Percentiles rank a stretch among this genome's conserved stretches.
phyloP scores from a whole-genome alignment of 2,797 vertebrate species.

The Salmo trutta region DNA sequence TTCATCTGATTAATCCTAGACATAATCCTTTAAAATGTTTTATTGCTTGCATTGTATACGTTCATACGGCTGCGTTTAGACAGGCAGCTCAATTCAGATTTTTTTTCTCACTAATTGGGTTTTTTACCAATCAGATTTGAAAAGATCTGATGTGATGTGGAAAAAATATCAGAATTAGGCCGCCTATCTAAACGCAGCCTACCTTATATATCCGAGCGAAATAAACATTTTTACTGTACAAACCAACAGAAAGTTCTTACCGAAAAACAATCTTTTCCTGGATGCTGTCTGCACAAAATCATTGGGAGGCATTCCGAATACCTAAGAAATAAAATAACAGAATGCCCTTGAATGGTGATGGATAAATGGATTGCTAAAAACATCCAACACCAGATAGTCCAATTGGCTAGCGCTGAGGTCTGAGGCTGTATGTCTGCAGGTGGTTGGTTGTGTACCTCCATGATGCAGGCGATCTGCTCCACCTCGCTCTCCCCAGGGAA shows the following conservation, averaged over 20 bases:
- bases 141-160: too few relatives aligned
- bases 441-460: slow-evolving; percentile 81
- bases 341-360: background rate
- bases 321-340: slow-evolving; percentile 69
- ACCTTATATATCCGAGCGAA: background rate
- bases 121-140: too few relatives aligned
- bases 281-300: slow-evolving; percentile 88
- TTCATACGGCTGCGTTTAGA: too few relatives aligned
- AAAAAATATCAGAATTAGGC: too few relatives aligned
- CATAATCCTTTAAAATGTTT: background rate
- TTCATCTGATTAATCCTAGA: background rate
- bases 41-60: background rate
- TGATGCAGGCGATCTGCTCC: slow-evolving; percentile 93
- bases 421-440: background rate
- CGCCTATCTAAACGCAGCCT: too few relatives aligned
- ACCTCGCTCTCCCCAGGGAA: slow-evolving; percentile 91
- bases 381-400: background rate
- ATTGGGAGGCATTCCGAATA: slow-evolving; percentile 88
- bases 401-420: background rate
- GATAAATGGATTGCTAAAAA: background rate
- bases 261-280: slow-evolving; percentile 86
- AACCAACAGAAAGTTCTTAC: slow-evolving; percentile 64
- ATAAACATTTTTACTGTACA: background rate
- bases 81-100: too few relatives aligned
- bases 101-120: too few relatives aligned